A percentile compares a stretch with the other conserved stretches of the same genome.
These are phyloP conservation scores for Drosophila tropicalis DNA, from an alignment of 1,140 invertebrate genomes.

Conservation along the genomic window DNA sequence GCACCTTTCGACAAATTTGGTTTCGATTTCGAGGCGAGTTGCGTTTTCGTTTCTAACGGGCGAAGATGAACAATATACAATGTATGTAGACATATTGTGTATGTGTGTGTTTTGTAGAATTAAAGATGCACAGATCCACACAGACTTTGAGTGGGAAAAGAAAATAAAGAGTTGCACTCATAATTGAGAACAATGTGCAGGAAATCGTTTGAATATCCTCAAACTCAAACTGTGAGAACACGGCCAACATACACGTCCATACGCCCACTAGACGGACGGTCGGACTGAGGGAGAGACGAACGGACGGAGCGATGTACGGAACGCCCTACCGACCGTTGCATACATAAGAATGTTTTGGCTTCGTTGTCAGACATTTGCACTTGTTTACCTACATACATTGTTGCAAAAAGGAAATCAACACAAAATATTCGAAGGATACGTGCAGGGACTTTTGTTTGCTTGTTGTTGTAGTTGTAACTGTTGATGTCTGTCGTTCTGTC, in stretches of 20 bases:
- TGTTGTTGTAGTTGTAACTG: conserved; percentile 10
- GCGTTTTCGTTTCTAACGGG: not conserved
- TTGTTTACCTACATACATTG: conserved; percentile 56
- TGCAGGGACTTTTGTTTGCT: conserved; percentile 40
- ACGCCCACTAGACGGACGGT: too few relatives aligned
- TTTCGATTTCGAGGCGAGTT: not conserved
- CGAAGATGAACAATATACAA: not conserved
- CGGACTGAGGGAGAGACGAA: too few relatives aligned
- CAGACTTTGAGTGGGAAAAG: not conserved
- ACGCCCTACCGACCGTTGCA: conserved; percentile 15
- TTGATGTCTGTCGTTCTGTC: conserved; percentile 24
- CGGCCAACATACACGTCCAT: not conserved
- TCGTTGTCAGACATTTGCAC: conserved; percentile 37
- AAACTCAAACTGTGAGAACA: not conserved
- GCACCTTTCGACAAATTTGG: not conserved
- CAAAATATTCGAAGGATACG: conserved; percentile 51
- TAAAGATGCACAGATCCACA: not conserved
- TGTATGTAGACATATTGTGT: too few relatives aligned
- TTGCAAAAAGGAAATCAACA: conserved; percentile 53
- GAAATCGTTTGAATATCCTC: not conserved
- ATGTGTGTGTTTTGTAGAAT: not conserved
- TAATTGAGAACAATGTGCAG: conserved; percentile 5
- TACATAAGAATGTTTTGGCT: conserved; percentile 20
- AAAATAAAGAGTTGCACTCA: not conserved
- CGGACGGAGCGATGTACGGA: not conserved